phyloP scores from a whole-genome alignment of 2,888 invertebrate species.

The Aproaerema taeniolella region DNA sequence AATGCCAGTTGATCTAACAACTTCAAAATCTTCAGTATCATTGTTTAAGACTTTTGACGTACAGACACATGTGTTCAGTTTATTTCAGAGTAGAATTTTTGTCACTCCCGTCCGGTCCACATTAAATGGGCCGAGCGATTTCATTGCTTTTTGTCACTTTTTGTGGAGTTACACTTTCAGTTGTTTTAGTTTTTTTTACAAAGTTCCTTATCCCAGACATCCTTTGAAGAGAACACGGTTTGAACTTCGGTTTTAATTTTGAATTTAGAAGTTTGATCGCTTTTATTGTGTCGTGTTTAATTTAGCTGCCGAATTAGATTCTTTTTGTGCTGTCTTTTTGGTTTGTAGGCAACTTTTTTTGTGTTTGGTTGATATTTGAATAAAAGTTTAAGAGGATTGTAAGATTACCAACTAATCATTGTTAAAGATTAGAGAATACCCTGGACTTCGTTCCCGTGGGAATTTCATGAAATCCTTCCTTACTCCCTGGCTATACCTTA shows the following conservation, averaged over 20 bases:
- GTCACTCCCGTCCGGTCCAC: slow-evolving; percentile 74
- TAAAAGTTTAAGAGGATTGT: no score
- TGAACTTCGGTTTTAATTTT: slow-evolving; percentile 47
- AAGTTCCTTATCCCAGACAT: slow-evolving; percentile 52
- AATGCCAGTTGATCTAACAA: no score
- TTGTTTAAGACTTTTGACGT: no score
- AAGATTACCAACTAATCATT: no score
- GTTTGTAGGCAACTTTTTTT: no score
- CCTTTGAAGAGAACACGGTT: slow-evolving; percentile 60
- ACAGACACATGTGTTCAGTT: slow-evolving; percentile 67
- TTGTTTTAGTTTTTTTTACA: slow-evolving; percentile 38
- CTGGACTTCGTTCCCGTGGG: no score
- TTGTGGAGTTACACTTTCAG: slow-evolving; percentile 20
- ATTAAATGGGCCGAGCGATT: slow-evolving; percentile 74
- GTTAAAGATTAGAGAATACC: no score
- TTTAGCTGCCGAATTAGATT: slow-evolving; percentile 12
- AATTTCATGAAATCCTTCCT: no score
- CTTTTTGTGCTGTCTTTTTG: no score
- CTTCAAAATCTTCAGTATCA: no score
- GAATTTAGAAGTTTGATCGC: slow-evolving; percentile 41
- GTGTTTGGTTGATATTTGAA: no score
- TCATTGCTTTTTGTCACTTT: slow-evolving; percentile 55
- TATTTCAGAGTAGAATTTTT: slow-evolving; percentile 74
- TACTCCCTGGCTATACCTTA: no score
- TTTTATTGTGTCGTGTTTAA: slow-evolving; percentile 30